These are phyloP conservation scores for Odontesthes bonariensis DNA, from an alignment of 2,113 vertebrate genomes.

Conservation along the genomic window DNA sequence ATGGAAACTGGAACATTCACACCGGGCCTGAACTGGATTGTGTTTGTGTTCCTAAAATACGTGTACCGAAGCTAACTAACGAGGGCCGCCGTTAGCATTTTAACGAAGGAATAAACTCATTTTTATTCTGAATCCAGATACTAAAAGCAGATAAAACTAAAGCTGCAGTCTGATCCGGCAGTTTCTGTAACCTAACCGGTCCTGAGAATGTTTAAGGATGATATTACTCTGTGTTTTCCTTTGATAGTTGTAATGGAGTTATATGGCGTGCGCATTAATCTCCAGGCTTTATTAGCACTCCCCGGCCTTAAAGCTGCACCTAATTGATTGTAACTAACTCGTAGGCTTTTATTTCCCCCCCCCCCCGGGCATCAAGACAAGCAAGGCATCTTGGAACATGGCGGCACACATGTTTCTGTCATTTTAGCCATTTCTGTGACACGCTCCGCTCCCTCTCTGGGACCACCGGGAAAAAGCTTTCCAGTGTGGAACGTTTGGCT, in stretches of 20 bases:
- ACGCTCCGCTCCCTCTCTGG: background rate
- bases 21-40: slow-evolving; percentile 18
- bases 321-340: background rate
- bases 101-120: slow-evolving; percentile 5
- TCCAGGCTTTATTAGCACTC: background rate
- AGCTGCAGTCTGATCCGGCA: background rate
- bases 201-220: background rate
- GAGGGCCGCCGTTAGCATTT: background rate
- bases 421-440: background rate
- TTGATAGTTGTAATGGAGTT: background rate
- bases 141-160: background rate
- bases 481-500: background rate
- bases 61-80: background rate
- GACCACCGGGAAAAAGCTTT: background rate
- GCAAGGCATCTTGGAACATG: background rate
- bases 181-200: background rate
- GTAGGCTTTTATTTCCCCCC: background rate
- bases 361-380: too few species aligned
- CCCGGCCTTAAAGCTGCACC: background rate
- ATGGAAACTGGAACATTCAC: slow-evolving; percentile 21
- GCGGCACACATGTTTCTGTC: background rate
- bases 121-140: background rate
- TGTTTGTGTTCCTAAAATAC: slow-evolving; percentile 8
- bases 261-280: background rate
- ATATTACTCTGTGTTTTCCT: background rate